Conservation (phyloP, 2,797 vertebrate species). For the Setipinna tenuifilis region DNA sequence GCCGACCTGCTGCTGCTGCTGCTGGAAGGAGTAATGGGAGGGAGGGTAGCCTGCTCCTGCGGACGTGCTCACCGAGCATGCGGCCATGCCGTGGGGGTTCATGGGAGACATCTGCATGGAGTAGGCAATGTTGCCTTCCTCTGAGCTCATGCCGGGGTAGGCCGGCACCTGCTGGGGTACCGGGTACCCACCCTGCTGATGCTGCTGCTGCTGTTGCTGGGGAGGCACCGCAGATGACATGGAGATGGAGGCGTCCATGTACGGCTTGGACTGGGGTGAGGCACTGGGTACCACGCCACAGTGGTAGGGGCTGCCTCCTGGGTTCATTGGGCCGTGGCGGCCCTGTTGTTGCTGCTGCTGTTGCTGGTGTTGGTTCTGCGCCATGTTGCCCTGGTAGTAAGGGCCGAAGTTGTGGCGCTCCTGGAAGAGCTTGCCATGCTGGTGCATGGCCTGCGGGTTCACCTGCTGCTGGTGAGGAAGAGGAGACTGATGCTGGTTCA, state of each 20-base stretch:
- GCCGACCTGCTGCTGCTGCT: constrained; percentile 80
- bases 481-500: constrained; percentile 77
- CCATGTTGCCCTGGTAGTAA: constrained; percentile 86
- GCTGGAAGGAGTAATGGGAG: constrained; percentile 83
- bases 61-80: constrained; percentile 82
- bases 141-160: constrained; percentile 76
- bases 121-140: constrained; percentile 79
- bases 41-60: constrained; percentile 77
- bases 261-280: constrained; percentile 80
- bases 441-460: constrained; percentile 85
- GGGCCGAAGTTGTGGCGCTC: constrained; percentile 83
- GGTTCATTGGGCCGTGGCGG: constrained; percentile 68
- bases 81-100: constrained; percentile 79
- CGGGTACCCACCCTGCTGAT: constrained; percentile 76
- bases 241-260: constrained; percentile 78
- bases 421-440: constrained; percentile 83
- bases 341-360: constrained; percentile 75
- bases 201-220: constrained; percentile 57
- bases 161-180: constrained; percentile 77
- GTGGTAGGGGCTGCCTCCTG: constrained; percentile 75
- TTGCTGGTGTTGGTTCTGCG: constrained; percentile 75
- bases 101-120: constrained; percentile 75
- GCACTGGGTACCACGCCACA: constrained; percentile 73
- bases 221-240: constrained; percentile 56
- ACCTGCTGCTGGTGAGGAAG: constrained; percentile 81